Base-by-base conservation (phyloP, 2,797 vertebrate species). In the Diceros bicornis region DNA sequence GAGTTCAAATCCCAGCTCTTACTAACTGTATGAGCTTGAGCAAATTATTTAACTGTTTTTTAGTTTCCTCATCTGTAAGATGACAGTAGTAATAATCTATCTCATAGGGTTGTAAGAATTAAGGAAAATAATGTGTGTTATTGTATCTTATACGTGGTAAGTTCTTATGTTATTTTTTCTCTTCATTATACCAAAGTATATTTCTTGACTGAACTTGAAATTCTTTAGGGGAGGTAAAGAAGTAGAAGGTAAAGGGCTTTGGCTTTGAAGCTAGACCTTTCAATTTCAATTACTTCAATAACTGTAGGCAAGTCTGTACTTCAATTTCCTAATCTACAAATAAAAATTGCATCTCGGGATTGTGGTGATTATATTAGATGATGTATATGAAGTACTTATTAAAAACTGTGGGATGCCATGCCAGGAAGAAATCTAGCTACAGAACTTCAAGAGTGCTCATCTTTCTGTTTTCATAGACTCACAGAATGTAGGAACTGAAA, bases 151-250 rank as follows among this genome's bases (percentile, higher is more conserved):
- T 32, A 75, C 18, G 13, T 94, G 12, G 8, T 64, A 81, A 92
- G 9, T 71, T 92, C n/a, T 77, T 93, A 44, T 83, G 34, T 74
- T 68, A 25, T 77, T 83, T 68, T 34, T 95, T 88, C 52, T 82
- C 34, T 61, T 66, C 57, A 14, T 64, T 59, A 55, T 27, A 81
- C 44, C 17, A 55, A 37, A 86, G 9, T 74, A 18, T 72, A 16
- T 82, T 96, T 91, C 82, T 74, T 85, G 62, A 81, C 37, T 95
- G 41, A 91, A 64, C 55, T 77, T 82, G 72, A 88, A 93, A 75
- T 89, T 91, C 27, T 95, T 81, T 74, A 81, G 72, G 41, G 41
- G 37, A 57, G 41, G 3, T 66, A 44, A 87, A 85, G n/a, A 41
- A 59, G 78, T 69, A 81, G 59, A 89, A 11, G 75, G 7, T 66